Base-by-base conservation (phyloP, 2,797 vertebrate species). In the Neoniphon sammara region DNA sequence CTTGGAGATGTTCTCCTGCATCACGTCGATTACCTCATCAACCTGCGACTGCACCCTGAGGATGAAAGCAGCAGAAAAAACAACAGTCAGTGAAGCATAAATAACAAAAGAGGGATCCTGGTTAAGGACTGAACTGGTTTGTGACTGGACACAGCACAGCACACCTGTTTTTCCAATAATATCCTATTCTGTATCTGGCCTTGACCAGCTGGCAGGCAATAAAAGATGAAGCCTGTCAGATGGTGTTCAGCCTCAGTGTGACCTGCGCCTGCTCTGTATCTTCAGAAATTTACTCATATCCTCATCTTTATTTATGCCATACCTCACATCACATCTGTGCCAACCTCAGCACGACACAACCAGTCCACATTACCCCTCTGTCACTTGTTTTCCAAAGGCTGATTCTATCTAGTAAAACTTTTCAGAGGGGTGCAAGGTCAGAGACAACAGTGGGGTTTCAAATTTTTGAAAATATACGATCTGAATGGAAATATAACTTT, bases 1-100 rank as follows among this genome's bases (percentile, higher is more conserved):
- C 91, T 98, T 98, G 12, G 97, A 98, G 93, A 99, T 99, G 93
- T 99, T 99, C 91, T 99, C 97, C 94, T 99, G 98, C 97, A 98
- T 99, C 84, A 99, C 98, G 1, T 98, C 97, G 27, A 99, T 99
- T 79, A 99, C 98, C 92, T 99, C 98, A 7, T 99, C 98, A 69
- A 99, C 97, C 91, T 99, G 98, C 80, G 97, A 98, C 93, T 99
- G 98, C 85, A 98, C 97, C 84, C 97, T 99, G 84, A 31, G 25
- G 58, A 64, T 54, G 39, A 36, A 39, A 12, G 23, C 39, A 0
- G 57, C 1, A 27, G 2, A 65, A 15, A 52, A 27, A n/a, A 53
- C 14, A 53, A 44, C 25, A 62, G 50, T 53, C 34, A 34, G 18
- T 53, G 18, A 20, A 6, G 57, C 55, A 58, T 20, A 30, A n/a